Evolutionary conservation across 2,888 invertebrate genomes (phyloP), one percentile per base, ranked within the genome.

Genomic region (Coronaproctus castanopsis): DNA sequence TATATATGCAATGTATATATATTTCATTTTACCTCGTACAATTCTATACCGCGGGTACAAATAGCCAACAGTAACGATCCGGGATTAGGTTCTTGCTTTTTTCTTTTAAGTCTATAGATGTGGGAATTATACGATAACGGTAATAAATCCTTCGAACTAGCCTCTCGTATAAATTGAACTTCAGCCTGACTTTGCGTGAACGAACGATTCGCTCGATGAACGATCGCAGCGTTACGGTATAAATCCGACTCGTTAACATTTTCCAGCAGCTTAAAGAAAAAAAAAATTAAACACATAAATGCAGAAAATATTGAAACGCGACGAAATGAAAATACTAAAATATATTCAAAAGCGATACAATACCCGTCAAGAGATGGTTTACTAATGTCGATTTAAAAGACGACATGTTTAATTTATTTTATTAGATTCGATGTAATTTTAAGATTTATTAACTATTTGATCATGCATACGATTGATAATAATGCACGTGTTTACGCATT

Each of bases 41-140:
- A 85, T 73, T 89, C 86, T 62, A 96, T 83, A 58, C 95, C 95
- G 69, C 84, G 84, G 54, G 93, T 88, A 20, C 57, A 59, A 20
- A 63, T 61, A 20, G 61, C 61, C 57, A 63, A 18, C 61, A 57
- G 62, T 54, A 61, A 57, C 61, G 73, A 71, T 24, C 70, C 69
- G 57, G 66, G 85, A 80, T 70, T 92, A 80, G 49, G 82, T 80
- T 62, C 87, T 80, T 63, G 77, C 74, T 76, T 88, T 85, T 77
- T 74, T 85, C 87, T 63, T 80, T 78, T 68, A 70, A 95, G 80
- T 62, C 87, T 80, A 72, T 87, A 91, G 56, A 85, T 75, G 73
- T 96, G 95, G 56, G 93, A 85, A 76, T 95, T 95, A 72, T 78
- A 76, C 19, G 76, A 73, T 55, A 75, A 73, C n/a, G 69, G 73